These are phyloP conservation scores for Trachelipus rathkii DNA, from an alignment of 1,140 invertebrate species.

Conservation along the genomic window DNA sequence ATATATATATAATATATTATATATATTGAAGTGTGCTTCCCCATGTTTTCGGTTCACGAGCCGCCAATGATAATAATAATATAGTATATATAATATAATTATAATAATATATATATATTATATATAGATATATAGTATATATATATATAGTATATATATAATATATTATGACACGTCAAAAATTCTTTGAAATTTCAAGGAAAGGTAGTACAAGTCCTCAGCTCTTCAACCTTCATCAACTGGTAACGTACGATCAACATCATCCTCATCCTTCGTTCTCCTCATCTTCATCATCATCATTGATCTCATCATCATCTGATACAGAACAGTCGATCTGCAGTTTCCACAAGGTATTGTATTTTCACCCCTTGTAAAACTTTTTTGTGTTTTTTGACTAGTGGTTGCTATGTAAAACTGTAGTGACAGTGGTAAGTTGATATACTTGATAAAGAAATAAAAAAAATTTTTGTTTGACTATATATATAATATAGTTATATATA, in stretches of 20 bases:
- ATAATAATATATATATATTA: too few species aligned
- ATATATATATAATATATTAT: too few species aligned
- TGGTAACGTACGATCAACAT: slow-evolving; percentile 20
- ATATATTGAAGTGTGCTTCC: too few species aligned
- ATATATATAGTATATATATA: background rate
- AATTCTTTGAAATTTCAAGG: slow-evolving; percentile 12
- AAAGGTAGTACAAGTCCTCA: slow-evolving; percentile 21
- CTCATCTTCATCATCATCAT: slow-evolving; percentile 27
- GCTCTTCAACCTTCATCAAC: slow-evolving; percentile 25
- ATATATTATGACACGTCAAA: too few species aligned
- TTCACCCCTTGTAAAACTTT: background rate
- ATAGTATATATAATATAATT: too few species aligned
- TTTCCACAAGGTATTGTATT: slow-evolving; percentile 27
- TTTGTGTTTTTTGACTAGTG: background rate
- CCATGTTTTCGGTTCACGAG: too few species aligned
- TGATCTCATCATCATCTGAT: slow-evolving; percentile 29
- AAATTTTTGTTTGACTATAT: background rate
- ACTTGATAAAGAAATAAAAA: background rate
- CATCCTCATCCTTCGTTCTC: slow-evolving; percentile 23
- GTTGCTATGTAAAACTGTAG: background rate
- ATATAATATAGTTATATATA: background rate
- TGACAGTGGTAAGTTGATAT: background rate
- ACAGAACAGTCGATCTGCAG: slow-evolving; percentile 30
- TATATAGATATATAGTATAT: too few species aligned
- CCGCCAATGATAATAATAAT: too few species aligned